phyloP scores from a whole-genome alignment of 1,140 invertebrate species.

The Zaprionus capensis region DNA sequence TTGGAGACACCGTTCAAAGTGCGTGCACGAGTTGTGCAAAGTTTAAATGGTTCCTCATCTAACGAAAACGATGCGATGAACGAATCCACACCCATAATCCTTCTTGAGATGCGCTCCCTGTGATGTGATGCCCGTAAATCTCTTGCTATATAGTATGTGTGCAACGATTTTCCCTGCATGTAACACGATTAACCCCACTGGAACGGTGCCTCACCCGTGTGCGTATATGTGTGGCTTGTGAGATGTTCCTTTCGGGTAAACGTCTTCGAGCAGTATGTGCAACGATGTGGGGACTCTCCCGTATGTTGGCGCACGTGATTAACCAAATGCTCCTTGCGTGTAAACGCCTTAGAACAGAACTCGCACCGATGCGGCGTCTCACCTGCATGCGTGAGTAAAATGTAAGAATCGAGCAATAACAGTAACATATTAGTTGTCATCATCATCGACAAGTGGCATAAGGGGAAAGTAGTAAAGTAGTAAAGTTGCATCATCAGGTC shows the following conservation, averaged over 20 bases:
- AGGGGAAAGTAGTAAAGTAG: slow-evolving; percentile 3
- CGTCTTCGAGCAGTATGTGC: slow-evolving; percentile 89
- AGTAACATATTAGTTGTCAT: slow-evolving; percentile 78
- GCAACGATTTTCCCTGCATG: slow-evolving; percentile 93
- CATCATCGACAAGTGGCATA: slow-evolving; percentile 43
- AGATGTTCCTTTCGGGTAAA: slow-evolving; percentile 95
- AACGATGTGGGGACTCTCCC: slow-evolving; percentile 91
- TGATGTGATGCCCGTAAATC: slow-evolving; percentile 88
- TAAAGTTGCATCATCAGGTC: background rate
- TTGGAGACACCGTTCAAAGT: slow-evolving; percentile 91
- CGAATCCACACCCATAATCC: slow-evolving; percentile 88
- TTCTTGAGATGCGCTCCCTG: slow-evolving; percentile 89
- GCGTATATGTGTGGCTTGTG: slow-evolving; percentile 92
- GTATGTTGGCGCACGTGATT: slow-evolving; percentile 90
- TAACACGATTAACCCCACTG: slow-evolving; percentile 91
- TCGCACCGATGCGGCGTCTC: slow-evolving; percentile 92
- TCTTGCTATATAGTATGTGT: slow-evolving; percentile 90
- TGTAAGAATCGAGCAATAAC: slow-evolving; percentile 47
- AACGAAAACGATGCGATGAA: slow-evolving; percentile 91
- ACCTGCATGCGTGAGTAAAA: slow-evolving; percentile 88
- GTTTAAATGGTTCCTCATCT: slow-evolving; percentile 90
- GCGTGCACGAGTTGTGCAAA: slow-evolving; percentile 92
- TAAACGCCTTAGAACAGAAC: slow-evolving; percentile 92
- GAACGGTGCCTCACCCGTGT: slow-evolving; percentile 92
- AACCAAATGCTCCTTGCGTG: slow-evolving; percentile 89